phyloP scores from a whole-genome alignment of 2,113 vertebrate genomes.

The Oophaga pumilio region DNA sequence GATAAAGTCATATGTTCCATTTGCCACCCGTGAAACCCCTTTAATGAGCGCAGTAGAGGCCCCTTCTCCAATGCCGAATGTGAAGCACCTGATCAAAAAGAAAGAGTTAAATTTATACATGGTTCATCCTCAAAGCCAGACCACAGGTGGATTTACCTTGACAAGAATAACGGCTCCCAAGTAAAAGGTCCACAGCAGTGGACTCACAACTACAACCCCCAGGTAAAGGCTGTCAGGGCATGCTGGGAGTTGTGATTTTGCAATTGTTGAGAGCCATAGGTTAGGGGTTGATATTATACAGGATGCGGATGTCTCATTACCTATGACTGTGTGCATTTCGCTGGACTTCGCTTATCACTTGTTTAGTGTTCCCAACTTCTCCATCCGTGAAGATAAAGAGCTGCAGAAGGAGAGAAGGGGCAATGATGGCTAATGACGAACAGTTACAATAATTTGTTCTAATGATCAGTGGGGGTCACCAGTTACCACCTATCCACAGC shows the following conservation, averaged over 20 bases:
- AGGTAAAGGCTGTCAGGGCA: not conserved
- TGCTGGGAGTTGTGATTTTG: not conserved
- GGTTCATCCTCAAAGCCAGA: not conserved
- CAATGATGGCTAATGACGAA: not conserved
- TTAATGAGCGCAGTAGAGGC: constrained; percentile 76
- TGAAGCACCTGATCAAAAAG: constrained; percentile 32
- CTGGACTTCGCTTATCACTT: constrained; percentile 74
- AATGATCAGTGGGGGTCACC: too few relatives aligned
- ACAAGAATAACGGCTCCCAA: not conserved
- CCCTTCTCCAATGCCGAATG: constrained; percentile 81
- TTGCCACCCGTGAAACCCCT: constrained; percentile 74
- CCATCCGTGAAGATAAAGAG: constrained; percentile 89
- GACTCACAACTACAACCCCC: not conserved
- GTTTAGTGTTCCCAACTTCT: constrained; percentile 77
- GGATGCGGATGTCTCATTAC: not conserved
- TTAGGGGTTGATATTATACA: not conserved
- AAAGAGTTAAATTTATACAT: not conserved
- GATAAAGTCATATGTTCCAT: constrained; percentile 80
- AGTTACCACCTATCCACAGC: too few relatives aligned
- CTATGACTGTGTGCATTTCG: constrained; percentile 70
- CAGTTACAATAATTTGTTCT: too few relatives aligned
- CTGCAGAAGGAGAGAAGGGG: constrained; percentile 63
- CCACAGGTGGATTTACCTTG: not conserved
- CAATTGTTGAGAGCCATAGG: not conserved
- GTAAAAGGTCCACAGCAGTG: not conserved